Evolutionary conservation across 2,888 invertebrate genomes (phyloP).

Genomic region (Eremobia ochroleuca): DNA sequence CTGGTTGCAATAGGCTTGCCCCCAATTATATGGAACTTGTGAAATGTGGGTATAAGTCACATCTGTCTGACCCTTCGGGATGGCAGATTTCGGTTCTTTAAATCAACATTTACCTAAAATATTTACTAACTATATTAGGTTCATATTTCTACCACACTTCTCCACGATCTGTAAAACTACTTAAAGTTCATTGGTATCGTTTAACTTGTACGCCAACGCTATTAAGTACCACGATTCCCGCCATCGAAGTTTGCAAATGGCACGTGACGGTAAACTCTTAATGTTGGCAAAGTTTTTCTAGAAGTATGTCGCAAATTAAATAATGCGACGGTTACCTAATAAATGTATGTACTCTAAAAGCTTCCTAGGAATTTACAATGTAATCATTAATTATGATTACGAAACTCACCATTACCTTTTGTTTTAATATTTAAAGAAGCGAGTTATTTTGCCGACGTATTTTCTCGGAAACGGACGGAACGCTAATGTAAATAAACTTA

Average conservation of each 20-base stretch:
- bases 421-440: slow-evolving; percentile 47
- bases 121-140: not conserved
- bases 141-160: not conserved
- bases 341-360: slow-evolving; percentile 29
- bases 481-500: slow-evolving; percentile 45
- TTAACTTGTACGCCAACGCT: slow-evolving; percentile 42
- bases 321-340: slow-evolving; percentile 17
- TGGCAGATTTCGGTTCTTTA: not conserved
- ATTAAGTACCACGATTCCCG: slow-evolving; percentile 17
- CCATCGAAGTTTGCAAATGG: slow-evolving; percentile 50
- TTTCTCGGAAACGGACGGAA: slow-evolving; percentile 25
- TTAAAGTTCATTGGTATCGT: slow-evolving; percentile 42
- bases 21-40: not conserved
- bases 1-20: not conserved
- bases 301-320: slow-evolving; percentile 30
- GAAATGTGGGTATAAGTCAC: not conserved
- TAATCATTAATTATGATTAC: slow-evolving; percentile 37
- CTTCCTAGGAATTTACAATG: slow-evolving; percentile 18
- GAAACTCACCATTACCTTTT: slow-evolving; percentile 14
- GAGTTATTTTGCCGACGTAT: slow-evolving; percentile 20
- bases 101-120: not conserved
- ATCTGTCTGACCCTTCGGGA: not conserved
- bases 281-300: slow-evolving; percentile 39
- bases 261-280: slow-evolving; percentile 46
- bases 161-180: not conserved